Base-by-base conservation (phyloP, 37 sponge, comb jelly and placozoan genomes). In the Aphrocallistes beatrix region DNA sequence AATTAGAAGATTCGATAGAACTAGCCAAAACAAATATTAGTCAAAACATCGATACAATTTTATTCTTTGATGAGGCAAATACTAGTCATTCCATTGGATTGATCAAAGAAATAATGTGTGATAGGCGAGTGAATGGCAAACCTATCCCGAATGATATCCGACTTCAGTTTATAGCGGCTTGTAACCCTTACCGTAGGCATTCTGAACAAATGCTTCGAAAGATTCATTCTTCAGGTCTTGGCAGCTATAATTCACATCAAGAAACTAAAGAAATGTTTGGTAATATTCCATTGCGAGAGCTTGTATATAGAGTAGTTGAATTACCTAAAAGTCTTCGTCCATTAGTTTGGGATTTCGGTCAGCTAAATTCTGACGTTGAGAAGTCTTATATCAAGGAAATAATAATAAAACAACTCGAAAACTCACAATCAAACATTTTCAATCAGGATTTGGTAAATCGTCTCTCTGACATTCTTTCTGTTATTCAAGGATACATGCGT, bases 141-240 rank as follows among this genome's bases (percentile, higher is more conserved):
- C 19, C 81, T 38, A 86, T 89, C 37, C 51, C 75, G 34, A 51
- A 34, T 36, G 13, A 38, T 60, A 60, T 60, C n/a, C 75, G 75
- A 3, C 81, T 89, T 1, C 89, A 86, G 30, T 83, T 89, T 75
- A 85, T 89, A 28, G 89, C 89, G 3, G 89, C 89, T 37, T 87
- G 86, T 81, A 89, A 89, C 38, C 89, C 89, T 13, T 89, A 89
- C 86, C 10, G 75, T 25, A 60, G 92, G 39, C 95, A 95, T 83
- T 81, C 88, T 37, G 82, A 94, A 3, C 87, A 88, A 0, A 96
- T 96, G 97, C 92, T 96, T 40, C 38, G 87, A 37, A 84, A 84
- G 38, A 85, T 96, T 81, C 87, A 92, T 51, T 87, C 88, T 37
- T 94, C 97, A 34, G 97, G 97, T n/a, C 85, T 94, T 6, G 97